A percentile compares a stretch with the other conserved stretches of the same genome.
Conservation (phyloP, 2,113 vertebrate genomes). For the Pedetes capensis region DNA sequence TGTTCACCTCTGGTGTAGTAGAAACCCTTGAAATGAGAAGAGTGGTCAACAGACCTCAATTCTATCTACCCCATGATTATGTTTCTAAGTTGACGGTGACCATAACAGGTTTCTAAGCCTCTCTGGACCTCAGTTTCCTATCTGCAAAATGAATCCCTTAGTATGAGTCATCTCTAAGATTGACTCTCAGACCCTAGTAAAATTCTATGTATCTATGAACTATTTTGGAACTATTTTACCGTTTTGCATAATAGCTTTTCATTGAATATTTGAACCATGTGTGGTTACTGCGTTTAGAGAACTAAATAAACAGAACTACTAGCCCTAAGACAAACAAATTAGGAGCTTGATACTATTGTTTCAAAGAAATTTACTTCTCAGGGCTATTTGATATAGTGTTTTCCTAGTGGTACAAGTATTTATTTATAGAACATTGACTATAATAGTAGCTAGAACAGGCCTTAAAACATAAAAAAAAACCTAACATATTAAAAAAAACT, state of each 20-base stretch:
- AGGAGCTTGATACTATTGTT: constrained; percentile 39
- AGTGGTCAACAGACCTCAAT: constrained; percentile 3
- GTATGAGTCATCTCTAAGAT: constrained; percentile 19
- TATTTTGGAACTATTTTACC: constrained; percentile 37
- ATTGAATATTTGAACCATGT: neutral
- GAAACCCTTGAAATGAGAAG: neutral
- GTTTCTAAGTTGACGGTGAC: constrained; percentile 1
- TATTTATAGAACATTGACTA: constrained; percentile 37
- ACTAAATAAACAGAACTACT: constrained; percentile 54
- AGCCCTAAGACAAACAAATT: constrained; percentile 2
- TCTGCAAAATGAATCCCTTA: constrained; percentile 14
- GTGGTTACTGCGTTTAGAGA: constrained; percentile 45
- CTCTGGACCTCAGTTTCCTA: constrained; percentile 19
- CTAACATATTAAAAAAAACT: constrained; percentile 31
- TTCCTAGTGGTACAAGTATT: neutral
- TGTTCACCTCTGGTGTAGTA: neutral
- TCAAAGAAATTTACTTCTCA: constrained; percentile 36
- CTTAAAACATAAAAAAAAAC: constrained; percentile 41
- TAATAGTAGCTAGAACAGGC: neutral
- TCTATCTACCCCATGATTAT: neutral
- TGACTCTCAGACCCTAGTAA: constrained; percentile 42
- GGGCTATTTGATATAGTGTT: constrained; percentile 33
- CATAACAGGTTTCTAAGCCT: neutral
- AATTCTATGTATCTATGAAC: neutral
- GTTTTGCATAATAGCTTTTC: constrained; percentile 34